Evolutionary conservation across 2,797 vertebrate species (phyloP), one percentile per base, ranked within the genome.

Genomic region (Micropoecilia bifurca): DNA sequence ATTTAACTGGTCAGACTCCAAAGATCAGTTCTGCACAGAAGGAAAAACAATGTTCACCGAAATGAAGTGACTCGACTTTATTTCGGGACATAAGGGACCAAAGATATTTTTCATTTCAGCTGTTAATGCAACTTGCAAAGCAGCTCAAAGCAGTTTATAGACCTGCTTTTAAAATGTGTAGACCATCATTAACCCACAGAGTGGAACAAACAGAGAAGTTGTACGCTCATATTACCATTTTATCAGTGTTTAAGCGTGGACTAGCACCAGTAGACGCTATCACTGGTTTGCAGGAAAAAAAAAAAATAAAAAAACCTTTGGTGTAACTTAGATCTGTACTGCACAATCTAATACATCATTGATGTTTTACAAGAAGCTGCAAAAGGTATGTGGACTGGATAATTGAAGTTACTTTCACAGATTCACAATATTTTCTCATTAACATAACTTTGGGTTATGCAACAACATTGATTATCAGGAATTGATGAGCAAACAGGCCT

Each of bases 1-100:
- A 81, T 78, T 88, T 86, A 82, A 85, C 83, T 73, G 76, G 73
- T 81, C 75, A 74, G 63, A 69, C 7, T 47, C 75, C 30, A 72
- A 75, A 88, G 78, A 88, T 92, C 80, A 76, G 45, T 55, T 74
- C 50, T 61, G 53, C 59, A 68, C 71, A 78, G 61, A 71, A 53
- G 45, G 78, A 89, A 82, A 43, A 1, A 87, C 25, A 7, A 57
- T 77, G 57, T 59, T 28, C 18, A 50, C 28, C 20, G 33, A 66
- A 66, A 66, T 66, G 7, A 66, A 36, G 33, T 10, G 0, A 39
- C 61, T 66, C 16, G 1, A 3, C 8, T 66, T 14, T 66, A 1
- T 66, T 66, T 66, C 2, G 18, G 61, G 33, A 39, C 33, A 66
- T n/a, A 66, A 66, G 33, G 18, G 18, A 22, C 36, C 33, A 66